These are phyloP conservation scores for Metopia argyrocephala DNA, from an alignment of 2,888 invertebrate species.

Conservation along the genomic window DNA sequence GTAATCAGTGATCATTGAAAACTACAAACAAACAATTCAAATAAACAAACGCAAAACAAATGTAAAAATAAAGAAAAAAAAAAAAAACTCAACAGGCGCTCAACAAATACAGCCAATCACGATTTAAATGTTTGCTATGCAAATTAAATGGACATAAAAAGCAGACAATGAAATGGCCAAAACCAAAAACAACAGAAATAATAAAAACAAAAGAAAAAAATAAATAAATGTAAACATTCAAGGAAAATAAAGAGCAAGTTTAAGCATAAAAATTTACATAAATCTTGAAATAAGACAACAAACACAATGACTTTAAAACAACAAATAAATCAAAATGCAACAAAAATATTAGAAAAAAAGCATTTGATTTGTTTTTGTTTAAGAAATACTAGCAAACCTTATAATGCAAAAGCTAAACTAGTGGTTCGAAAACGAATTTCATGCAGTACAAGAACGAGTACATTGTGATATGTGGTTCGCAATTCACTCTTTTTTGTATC, in stretches of 20 bases:
- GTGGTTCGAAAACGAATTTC: no score
- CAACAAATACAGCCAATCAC: conserved; percentile 57
- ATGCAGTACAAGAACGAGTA: no score
- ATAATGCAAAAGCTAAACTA: neutral
- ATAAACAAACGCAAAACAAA: no score
- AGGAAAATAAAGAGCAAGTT: conserved; percentile 26
- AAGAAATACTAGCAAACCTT: neutral
- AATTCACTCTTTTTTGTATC: no score
- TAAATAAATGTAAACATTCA: conserved; percentile 8
- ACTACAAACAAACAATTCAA: conserved; percentile 5
- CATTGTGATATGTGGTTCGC: no score
- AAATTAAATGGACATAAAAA: conserved; percentile 41
- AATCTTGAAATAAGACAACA: conserved; percentile 24
- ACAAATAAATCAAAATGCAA: conserved; percentile 43
- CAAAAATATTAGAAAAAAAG: conserved; percentile 13
- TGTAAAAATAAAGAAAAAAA: no score
- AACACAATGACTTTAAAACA: conserved; percentile 58
- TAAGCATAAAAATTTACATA: conserved; percentile 44
- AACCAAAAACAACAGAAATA: conserved; percentile 3
- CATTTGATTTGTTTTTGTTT: neutral
- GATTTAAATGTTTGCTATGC: conserved; percentile 62
- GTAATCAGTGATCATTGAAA: conserved; percentile 46
- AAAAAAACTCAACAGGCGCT: conserved; percentile 13
- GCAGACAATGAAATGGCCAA: conserved; percentile 49
- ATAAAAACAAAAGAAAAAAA: conserved; percentile 20